These are phyloP conservation scores for Pseudomyrmex dendroicus DNA, from an alignment of 1,140 invertebrate species.

Conservation along the genomic window DNA sequence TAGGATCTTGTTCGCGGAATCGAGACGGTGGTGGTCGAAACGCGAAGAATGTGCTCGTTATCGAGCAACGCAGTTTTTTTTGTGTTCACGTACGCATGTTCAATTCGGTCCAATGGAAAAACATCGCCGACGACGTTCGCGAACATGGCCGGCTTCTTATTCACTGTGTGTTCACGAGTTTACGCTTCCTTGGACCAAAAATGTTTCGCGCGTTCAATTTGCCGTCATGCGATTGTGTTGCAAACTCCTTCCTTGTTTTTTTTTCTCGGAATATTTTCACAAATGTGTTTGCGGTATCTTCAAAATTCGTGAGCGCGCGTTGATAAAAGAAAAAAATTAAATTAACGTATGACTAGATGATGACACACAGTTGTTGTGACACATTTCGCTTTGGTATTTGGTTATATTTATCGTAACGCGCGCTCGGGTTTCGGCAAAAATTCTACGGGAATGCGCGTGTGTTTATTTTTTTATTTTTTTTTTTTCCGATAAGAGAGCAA, in stretches of 20 bases:
- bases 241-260: neutral
- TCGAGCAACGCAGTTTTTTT: no score
- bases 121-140: conserved; percentile 47
- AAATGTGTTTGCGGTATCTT: neutral
- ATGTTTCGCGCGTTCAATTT: conserved; percentile 47
- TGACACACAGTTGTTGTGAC: neutral
- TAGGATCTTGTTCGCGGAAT: neutral
- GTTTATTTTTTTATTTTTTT: neutral
- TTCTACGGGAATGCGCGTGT: neutral
- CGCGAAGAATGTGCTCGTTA: neutral
- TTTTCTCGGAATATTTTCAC: neutral
- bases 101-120: conserved; percentile 66
- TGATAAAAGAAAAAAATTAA: neutral
- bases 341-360: conserved; percentile 21
- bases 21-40: neutral
- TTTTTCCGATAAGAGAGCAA: neutral
- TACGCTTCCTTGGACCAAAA: conserved; percentile 60
- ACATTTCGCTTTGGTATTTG: neutral
- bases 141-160: conserved; percentile 59
- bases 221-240: conserved; percentile 31
- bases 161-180: conserved; percentile 51
- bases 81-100: conserved; percentile 47
- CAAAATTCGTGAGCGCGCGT: neutral
- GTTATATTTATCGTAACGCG: neutral
- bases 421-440: neutral